Evolutionary conservation across 2,888 invertebrate species (phyloP).

Genomic region (Callinectes sapidus): DNA sequence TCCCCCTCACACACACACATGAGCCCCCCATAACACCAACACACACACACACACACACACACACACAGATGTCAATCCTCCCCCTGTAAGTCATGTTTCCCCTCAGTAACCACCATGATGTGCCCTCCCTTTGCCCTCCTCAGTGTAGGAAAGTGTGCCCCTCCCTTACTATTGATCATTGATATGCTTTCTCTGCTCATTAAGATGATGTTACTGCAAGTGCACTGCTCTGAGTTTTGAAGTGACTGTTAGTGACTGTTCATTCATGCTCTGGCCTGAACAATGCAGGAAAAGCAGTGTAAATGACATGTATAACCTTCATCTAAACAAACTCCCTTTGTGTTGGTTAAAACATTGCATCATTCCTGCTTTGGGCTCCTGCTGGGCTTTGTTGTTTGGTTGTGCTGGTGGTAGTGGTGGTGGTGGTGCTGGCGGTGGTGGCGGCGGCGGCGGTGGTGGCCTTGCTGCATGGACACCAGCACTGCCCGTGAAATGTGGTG

Average conservation of each 20-base stretch:
- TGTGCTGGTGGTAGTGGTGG: background rate
- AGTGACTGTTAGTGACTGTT: background rate
- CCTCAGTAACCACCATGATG: background rate
- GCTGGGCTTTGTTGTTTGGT: background rate
- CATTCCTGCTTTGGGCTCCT: slow-evolving; percentile 7
- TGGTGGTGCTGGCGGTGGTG: background rate
- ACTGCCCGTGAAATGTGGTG: slow-evolving; percentile 18
- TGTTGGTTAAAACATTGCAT: background rate
- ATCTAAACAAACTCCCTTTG: background rate
- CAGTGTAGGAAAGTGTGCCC: background rate
- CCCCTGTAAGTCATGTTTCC: background rate
- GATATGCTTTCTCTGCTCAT: slow-evolving; percentile 16
- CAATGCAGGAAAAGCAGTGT: background rate
- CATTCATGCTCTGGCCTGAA: background rate
- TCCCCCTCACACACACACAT: background rate
- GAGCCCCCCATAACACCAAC: background rate
- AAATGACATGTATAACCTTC: background rate
- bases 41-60: background rate
- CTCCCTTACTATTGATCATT: background rate
- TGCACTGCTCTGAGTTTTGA: background rate
- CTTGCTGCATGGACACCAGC: slow-evolving; percentile 15
- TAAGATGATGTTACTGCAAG: background rate
- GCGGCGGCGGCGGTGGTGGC: background rate
- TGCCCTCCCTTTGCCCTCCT: background rate
- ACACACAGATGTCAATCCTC: background rate